Conservation (phyloP, 2,888 invertebrate genomes). For the Apamea sordens region DNA sequence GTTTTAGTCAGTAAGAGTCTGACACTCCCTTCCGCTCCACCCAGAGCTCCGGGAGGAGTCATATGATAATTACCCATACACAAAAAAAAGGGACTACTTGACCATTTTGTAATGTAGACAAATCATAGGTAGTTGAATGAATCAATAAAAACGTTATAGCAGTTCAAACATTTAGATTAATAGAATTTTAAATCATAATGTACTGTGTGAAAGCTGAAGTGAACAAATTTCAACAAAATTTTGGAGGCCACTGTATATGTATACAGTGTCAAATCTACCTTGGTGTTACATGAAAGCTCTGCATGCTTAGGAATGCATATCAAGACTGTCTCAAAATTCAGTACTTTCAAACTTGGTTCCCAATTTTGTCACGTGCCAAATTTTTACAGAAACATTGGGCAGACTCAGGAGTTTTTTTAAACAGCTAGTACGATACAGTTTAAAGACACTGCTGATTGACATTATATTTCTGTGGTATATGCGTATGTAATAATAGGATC, state of each 20-base stretch:
- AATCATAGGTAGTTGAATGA: no score
- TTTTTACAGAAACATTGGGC: neutral
- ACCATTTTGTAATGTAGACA: no score
- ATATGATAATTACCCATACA: no score
- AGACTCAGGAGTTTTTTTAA: neutral
- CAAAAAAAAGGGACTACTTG: no score
- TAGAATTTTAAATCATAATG: no score
- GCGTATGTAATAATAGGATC: conserved; percentile 37
- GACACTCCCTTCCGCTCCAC: no score
- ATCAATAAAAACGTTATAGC: no score
- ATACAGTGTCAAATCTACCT: neutral
- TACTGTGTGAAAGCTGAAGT: no score
- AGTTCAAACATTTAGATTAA: no score
- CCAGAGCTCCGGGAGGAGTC: no score
- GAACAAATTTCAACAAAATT: no score
- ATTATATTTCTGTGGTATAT: conserved; percentile 42
- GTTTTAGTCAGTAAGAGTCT: no score
- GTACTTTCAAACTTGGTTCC: conserved; percentile 7
- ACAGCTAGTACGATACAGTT: conserved; percentile 7
- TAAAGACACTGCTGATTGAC: conserved; percentile 45
- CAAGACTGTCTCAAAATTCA: neutral
- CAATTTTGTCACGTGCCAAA: conserved; percentile 15
- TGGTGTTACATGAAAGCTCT: neutral
- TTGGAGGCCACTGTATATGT: neutral
- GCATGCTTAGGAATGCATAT: neutral